Percentiles rank a stretch among this genome's conserved stretches.
Evolutionary conservation across 1,140 invertebrate genomes (phyloP).

Genomic region (Acromyrmex charruanus): DNA sequence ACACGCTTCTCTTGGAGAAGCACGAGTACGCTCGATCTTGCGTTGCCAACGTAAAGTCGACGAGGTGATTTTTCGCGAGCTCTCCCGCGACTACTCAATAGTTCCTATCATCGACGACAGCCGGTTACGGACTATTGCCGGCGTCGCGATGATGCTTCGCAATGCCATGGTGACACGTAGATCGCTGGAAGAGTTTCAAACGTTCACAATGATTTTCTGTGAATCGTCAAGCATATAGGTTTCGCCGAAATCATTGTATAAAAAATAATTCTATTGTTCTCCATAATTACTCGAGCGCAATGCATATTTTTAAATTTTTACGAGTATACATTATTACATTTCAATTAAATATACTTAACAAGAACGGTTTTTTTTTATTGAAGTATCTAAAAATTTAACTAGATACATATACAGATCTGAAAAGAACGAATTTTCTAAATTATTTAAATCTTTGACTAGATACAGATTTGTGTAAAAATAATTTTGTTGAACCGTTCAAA

Average conservation of each 20-base stretch:
- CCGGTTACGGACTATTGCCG: constrained; percentile 24
- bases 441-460: too few relatives aligned
- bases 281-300: neutral
- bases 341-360: neutral
- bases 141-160: constrained; percentile 34
- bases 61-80: constrained; percentile 52
- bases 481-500: too few relatives aligned
- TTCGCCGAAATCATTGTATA: neutral
- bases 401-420: too few relatives aligned
- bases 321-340: neutral
- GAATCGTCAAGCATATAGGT: neutral
- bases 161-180: constrained; percentile 41
- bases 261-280: constrained; percentile 11
- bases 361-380: too few relatives aligned
- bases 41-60: constrained; percentile 34
- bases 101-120: constrained; percentile 42
- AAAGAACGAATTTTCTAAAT: too few relatives aligned
- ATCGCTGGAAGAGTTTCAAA: constrained; percentile 8
- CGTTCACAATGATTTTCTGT: constrained; percentile 1
- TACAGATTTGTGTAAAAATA: too few relatives aligned
- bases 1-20: constrained; percentile 34
- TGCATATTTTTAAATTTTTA: neutral
- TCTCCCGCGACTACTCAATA: constrained; percentile 55
- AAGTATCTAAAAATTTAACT: too few relatives aligned
- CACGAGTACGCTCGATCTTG: constrained; percentile 56